phyloP scores from a whole-genome alignment of 2,888 invertebrate genomes.

The Lordiphosa andalusiaca region DNA sequence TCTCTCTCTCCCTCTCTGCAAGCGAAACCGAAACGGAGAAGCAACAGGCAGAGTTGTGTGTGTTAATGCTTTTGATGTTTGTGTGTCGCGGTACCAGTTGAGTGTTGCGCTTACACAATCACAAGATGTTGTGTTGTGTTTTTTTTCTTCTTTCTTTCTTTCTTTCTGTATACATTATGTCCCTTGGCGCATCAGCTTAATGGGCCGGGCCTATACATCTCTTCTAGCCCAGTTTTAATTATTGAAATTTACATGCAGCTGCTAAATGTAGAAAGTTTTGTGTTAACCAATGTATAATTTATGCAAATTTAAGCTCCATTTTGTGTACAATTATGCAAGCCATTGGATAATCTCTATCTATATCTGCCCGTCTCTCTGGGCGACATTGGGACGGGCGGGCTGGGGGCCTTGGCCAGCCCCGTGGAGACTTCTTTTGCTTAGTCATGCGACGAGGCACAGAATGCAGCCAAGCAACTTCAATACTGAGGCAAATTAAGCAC shows the following conservation, averaged over 20 bases:
- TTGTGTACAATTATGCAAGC: slow-evolving; percentile 47
- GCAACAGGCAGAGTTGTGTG: slow-evolving; percentile 21
- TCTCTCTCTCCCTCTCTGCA: slow-evolving; percentile 12
- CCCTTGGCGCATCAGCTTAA: background rate
- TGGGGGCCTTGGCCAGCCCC: slow-evolving; percentile 59
- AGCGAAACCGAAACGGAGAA: slow-evolving; percentile 22
- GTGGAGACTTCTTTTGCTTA: slow-evolving; percentile 69
- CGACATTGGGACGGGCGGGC: slow-evolving; percentile 36
- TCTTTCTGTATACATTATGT: background rate
- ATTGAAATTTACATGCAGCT: slow-evolving; percentile 24
- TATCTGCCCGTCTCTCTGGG: background rate
- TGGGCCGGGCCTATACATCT: background rate
- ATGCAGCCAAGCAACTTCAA: slow-evolving; percentile 70
- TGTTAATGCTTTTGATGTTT: slow-evolving; percentile 47
- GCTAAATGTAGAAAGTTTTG: slow-evolving; percentile 58
- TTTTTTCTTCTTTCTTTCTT: too few relatives aligned
- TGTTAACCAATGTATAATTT: slow-evolving; percentile 58
- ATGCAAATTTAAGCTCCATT: slow-evolving; percentile 53
- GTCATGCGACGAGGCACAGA: slow-evolving; percentile 62
- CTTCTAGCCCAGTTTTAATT: slow-evolving; percentile 24
- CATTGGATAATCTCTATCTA: slow-evolving; percentile 27
- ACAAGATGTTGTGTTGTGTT: slow-evolving; percentile 38
- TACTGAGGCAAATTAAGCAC: slow-evolving; percentile 69
- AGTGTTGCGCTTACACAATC: slow-evolving; percentile 62
- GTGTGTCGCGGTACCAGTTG: slow-evolving; percentile 64